Evolutionary conservation across 2,888 invertebrate species (phyloP), one percentile per base, ranked within the genome.

Genomic region (Catocala nupta): DNA sequence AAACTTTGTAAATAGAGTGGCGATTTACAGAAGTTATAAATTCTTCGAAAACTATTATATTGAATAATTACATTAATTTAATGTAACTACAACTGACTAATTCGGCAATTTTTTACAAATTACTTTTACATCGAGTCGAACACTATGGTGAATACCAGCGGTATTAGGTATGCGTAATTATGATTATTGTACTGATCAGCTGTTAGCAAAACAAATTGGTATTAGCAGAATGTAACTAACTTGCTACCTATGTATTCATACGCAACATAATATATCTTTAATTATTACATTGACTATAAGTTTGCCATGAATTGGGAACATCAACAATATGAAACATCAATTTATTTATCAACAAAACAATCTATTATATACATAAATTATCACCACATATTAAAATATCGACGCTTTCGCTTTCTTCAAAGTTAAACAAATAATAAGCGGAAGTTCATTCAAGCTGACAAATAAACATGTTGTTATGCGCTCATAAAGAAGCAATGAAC

Each of bases 301-400:
- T 80, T 82, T 83, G 82, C 82, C 79, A 73, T 86, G 85, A 83
- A 83, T 78, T 84, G 84, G 84, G 84, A 89, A 93, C 92, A 92
- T 89, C 87, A 91, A 92, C 92, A 90, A 88, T 83, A 87, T 86
- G 85, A 88, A 90, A 93, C 92, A 93, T 89, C 89, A 89, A 91
- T 90, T 47, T 85, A 91, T 90, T 85, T 84, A 85, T 81, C 85
- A 91, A 92, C 90, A 90, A 90, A 91, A 90, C 89, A 89, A 88
- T 89, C 86, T 91, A 92, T 91, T 91, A 91, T 89, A 86, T 80
- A 82, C 82, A 85, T 81, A 73, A 81, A 78, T 78, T 77, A 75
- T 75, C 69, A 76, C 76, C 71, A 81, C 82, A 83, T 75, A 86
- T 88, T 90, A 89, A 91, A 90, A 91, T 91, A 93, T 90, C 93